Conservation (phyloP, 1,140 invertebrate species). For the Drosophila rufa region DNA sequence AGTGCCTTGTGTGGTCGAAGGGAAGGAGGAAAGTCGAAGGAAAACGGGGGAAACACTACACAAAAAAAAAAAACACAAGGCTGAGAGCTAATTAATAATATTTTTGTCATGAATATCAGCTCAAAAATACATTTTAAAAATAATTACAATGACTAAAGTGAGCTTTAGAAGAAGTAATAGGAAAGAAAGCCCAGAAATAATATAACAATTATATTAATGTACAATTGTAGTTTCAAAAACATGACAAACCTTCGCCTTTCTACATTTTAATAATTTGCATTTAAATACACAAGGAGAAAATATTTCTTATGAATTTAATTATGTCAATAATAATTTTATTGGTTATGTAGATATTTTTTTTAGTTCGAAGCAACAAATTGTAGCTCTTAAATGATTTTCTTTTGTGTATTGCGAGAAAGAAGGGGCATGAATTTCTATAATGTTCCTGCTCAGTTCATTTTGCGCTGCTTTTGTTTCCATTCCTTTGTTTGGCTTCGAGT, state of each 20-base stretch:
- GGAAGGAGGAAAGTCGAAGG: slow-evolving; percentile 3
- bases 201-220: not conserved
- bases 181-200: not conserved
- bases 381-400: not conserved
- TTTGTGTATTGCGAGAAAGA: slow-evolving; percentile 4
- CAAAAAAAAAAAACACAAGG: not conserved
- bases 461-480: slow-evolving; percentile 51
- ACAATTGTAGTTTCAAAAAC: not conserved
- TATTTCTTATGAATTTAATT: no score
- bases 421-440: slow-evolving; percentile 40
- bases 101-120: not conserved
- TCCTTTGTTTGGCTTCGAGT: slow-evolving; percentile 51
- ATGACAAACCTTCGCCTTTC: not conserved
- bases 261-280: not conserved
- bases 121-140: not conserved
- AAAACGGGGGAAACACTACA: not conserved
- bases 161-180: not conserved
- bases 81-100: not conserved
- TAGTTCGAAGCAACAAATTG: not conserved
- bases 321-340: not conserved
- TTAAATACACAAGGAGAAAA: not conserved
- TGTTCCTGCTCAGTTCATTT: slow-evolving; percentile 61
- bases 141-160: not conserved
- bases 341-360: not conserved
- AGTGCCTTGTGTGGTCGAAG: slow-evolving; percentile 38